Percentiles rank a stretch among this genome's conserved stretches.
Conservation (phyloP, 2,797 vertebrate genomes). For the Botia almorhae region DNA sequence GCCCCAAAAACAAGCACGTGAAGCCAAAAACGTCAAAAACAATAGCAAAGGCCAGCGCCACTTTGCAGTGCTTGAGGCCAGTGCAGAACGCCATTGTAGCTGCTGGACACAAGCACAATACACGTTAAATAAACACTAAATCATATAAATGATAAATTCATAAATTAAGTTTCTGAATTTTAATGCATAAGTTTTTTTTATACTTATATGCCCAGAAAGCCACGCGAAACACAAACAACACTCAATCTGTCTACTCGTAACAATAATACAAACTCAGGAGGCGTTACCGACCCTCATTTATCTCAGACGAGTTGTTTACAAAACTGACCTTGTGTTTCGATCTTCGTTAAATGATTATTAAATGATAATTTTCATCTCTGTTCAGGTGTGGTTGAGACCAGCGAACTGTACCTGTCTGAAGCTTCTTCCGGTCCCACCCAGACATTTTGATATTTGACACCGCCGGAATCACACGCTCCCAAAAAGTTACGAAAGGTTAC, state of each 20-base stretch:
- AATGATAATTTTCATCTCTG: neutral
- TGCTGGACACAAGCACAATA: neutral
- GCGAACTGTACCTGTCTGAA: neutral
- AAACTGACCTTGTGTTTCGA: constrained; percentile 21
- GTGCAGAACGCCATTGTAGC: constrained; percentile 64
- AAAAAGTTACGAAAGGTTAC: neutral
- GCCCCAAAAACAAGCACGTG: constrained; percentile 81
- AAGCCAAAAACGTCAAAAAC: constrained; percentile 84
- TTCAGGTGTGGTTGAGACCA: neutral
- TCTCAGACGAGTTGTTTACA: neutral
- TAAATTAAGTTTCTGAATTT: neutral
- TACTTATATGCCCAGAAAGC: too few relatives aligned
- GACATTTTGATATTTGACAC: constrained; percentile 33
- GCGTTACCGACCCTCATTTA: neutral
- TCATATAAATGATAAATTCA: too few relatives aligned
- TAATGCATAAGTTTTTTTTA: neutral
- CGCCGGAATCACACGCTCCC: constrained; percentile 6
- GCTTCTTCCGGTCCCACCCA: constrained; percentile 39
- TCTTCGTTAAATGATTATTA: neutral
- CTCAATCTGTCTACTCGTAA: too few relatives aligned
- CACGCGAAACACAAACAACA: too few relatives aligned
- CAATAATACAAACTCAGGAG: neutral
- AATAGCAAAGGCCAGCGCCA: constrained; percentile 83
- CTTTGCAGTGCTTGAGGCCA: constrained; percentile 82
- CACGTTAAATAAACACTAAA: too few relatives aligned